Percentiles rank a stretch among this genome's conserved stretches.
These are phyloP conservation scores for Hormaphis cornu DNA, from an alignment of 1,140 invertebrate genomes.

Conservation along the genomic window DNA sequence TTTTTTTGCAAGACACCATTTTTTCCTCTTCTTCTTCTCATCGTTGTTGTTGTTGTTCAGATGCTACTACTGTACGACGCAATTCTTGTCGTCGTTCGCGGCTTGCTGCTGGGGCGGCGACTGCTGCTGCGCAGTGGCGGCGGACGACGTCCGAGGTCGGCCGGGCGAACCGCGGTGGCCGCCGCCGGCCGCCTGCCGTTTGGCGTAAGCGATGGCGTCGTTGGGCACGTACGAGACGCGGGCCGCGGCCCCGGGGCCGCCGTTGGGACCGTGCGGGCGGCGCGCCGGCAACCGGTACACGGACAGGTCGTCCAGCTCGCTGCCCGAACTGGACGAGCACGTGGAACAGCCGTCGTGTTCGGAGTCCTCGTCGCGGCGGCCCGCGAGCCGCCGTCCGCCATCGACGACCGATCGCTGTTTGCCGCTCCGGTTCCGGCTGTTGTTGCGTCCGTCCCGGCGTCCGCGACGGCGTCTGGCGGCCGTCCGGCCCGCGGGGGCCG, in stretches of 20 bases:
- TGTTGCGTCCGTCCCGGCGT: not conserved
- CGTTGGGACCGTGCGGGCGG: not conserved
- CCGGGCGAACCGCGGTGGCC: not conserved
- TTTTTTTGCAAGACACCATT: too few relatives aligned
- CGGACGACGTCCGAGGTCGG: too few relatives aligned
- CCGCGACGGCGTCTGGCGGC: not conserved
- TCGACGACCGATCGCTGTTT: too few relatives aligned
- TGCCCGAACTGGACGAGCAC: conserved; percentile 20
- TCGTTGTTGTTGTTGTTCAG: too few relatives aligned
- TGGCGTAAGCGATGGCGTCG: conserved; percentile 27
- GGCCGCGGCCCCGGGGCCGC: not conserved
- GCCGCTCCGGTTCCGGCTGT: not conserved
- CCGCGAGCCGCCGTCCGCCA: too few relatives aligned
- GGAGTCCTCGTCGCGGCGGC: not conserved
- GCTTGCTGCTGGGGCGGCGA: not conserved
- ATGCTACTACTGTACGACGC: not conserved
- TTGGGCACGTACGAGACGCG: conserved; percentile 11
- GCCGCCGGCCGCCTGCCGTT: not conserved
- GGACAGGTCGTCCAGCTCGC: conserved; percentile 17
- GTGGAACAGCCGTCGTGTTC: conserved; percentile 12
- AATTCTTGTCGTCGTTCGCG: conserved; percentile 1
- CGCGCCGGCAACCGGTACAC: conserved; percentile 5
- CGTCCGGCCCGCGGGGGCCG: not conserved
- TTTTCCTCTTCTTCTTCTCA: too few relatives aligned
- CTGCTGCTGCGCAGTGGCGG: not conserved